Evolutionary conservation across 1,140 invertebrate species (phyloP), one percentile per base, ranked within the genome.

Genomic region (Drosophila bocki): DNA sequence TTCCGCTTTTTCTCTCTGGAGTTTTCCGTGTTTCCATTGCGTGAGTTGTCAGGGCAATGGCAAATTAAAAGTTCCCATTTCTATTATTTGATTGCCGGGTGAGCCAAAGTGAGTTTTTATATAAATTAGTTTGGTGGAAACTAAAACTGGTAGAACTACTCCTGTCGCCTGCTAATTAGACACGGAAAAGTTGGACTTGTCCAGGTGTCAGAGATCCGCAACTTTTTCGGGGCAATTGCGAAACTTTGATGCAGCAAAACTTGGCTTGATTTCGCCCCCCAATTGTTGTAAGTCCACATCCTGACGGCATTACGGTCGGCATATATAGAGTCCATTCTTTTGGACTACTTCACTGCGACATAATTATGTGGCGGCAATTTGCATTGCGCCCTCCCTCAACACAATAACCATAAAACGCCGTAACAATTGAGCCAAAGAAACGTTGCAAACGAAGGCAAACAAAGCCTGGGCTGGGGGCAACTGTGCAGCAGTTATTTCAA

Each of bases 361-460:
- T 90, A 90, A 90, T 90, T 90, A 90, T 91, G 78, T 85, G 81
- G 78, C 68, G 47, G 75, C 81, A 90, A 88, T 88, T 88, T 91
- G 78, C 81, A 91, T 90, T 85, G 82, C 75, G 60, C 70, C 81
- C 75, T 78, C 75, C 75, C 81, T 78, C 74, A 80, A 78, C 68
- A 84, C 77, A 87, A 80, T 71, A 62, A 61, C 85, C 80, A 81
- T 81, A 90, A 88, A 88, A 84, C 69, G 68, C 68, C 74, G 65
- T 78, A 90, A 90, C 85, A 90, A 90, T 88, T 80, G 63, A 57
- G 77, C 62, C 62, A 78, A 70, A 62, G 62, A 57, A 65, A 32
- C 19, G 56, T 68, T 45, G 39, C 15, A 45, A 44, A 58, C 39
- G 57, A 42, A 60, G 56, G 57, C 48, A 71, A 72, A 59, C 42